Evolutionary conservation across 1,140 invertebrate genomes (phyloP).

Genomic region (Delia radicum): DNA sequence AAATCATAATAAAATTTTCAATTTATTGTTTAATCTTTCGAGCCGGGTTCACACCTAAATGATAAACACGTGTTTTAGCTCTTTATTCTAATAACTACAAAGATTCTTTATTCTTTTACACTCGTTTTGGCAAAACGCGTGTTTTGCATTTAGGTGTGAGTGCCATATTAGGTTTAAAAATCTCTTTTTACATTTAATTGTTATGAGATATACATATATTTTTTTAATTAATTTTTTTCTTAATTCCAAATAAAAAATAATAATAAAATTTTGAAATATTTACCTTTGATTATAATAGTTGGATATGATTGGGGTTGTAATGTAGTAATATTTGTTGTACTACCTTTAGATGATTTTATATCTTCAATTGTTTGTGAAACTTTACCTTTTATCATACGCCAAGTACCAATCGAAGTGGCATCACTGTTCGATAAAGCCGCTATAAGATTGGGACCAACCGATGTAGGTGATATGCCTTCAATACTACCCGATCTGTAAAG

Average conservation of each 20-base stretch:
- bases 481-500: conserved; percentile 45
- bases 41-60: no score
- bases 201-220: no score
- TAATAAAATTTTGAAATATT: not conserved
- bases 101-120: no score
- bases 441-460: conserved; percentile 41
- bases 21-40: not conserved
- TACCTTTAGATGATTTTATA: conserved; percentile 52
- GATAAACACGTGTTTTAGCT: no score
- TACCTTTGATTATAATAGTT: conserved; percentile 6
- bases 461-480: conserved; percentile 45
- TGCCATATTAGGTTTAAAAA: no score
- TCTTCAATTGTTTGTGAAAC: conserved; percentile 53
- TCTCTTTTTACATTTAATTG: no score
- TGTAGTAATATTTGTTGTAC: conserved; percentile 16
- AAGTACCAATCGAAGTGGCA: conserved; percentile 43
- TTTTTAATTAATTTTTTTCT: not conserved
- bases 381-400: conserved; percentile 54
- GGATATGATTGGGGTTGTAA: conserved; percentile 12
- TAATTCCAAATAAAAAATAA: not conserved
- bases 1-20: not conserved
- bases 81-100: no score
- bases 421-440: conserved; percentile 37
- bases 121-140: no score
- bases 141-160: no score